Evolutionary conservation across 2,113 vertebrate genomes (phyloP).

Genomic region (Ptychochromis oligacanthus): DNA sequence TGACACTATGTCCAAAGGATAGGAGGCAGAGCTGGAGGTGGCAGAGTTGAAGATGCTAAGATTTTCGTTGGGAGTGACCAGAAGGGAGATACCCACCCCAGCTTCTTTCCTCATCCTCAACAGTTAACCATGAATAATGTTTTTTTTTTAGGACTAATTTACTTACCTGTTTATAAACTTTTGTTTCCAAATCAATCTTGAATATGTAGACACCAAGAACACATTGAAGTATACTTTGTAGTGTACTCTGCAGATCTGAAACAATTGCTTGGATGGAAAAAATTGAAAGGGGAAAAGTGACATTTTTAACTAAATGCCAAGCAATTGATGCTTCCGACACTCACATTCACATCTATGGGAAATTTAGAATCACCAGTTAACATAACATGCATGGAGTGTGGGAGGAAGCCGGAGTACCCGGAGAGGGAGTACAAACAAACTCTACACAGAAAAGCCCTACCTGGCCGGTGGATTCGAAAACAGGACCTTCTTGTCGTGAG

Average conservation of each 20-base stretch:
- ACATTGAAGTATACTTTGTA: neutral
- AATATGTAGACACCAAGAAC: too few relatives aligned
- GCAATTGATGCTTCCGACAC: neutral
- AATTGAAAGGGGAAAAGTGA: neutral
- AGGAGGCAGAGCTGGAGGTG: too few relatives aligned
- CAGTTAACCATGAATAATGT: neutral
- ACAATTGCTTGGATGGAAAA: neutral
- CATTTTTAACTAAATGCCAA: neutral
- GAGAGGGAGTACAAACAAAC: too few relatives aligned
- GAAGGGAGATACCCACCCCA: too few relatives aligned
- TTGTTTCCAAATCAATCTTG: neutral
- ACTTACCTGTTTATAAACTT: neutral
- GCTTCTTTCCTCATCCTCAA: too few relatives aligned
- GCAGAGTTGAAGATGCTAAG: too few relatives aligned
- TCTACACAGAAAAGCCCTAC: too few relatives aligned
- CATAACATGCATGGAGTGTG: neutral
- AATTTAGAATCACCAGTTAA: neutral
- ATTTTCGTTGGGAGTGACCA: too few relatives aligned
- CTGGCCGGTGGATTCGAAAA: neutral
- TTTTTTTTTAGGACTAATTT: neutral
- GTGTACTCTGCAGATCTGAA: neutral
- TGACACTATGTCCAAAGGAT: too few relatives aligned
- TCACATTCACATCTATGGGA: neutral
- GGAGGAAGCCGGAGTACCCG: neutral
- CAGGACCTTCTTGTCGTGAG: neutral